Conservation (phyloP, 2,888 invertebrate genomes). For the Eubasilissa splendida region DNA sequence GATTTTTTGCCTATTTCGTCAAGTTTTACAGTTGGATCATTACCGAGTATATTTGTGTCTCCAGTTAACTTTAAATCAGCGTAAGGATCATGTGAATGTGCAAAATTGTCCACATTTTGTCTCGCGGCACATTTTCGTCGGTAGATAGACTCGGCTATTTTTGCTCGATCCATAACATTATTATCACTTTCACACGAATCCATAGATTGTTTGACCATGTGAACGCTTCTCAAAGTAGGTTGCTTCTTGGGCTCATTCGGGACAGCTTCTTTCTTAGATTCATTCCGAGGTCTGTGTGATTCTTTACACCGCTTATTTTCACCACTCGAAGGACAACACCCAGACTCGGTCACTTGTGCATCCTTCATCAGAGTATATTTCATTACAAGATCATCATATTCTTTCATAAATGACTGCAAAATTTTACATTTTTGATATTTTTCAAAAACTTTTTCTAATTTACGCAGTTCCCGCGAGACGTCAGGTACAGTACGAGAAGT, state of each 20-base stretch:
- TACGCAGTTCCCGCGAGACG: constrained; percentile 38
- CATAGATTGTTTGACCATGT: neutral
- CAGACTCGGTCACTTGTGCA: neutral
- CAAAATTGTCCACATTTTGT: neutral
- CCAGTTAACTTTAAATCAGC: too few species aligned
- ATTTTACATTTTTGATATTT: constrained; percentile 54
- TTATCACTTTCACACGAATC: neutral
- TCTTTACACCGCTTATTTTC: too few species aligned
- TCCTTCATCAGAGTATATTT: constrained; percentile 40
- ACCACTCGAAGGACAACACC: too few species aligned
- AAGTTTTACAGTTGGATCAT: too few species aligned
- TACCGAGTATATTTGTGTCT: too few species aligned
- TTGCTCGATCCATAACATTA: neutral
- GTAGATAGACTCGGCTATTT: neutral
- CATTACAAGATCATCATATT: constrained; percentile 50
- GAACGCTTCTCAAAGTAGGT: too few species aligned
- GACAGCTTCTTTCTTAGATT: too few species aligned
- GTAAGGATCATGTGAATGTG: neutral
- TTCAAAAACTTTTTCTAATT: constrained; percentile 40
- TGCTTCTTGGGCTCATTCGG: too few species aligned
- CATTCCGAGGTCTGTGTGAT: too few species aligned
- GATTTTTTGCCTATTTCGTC: neutral
- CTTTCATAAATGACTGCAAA: constrained; percentile 52
- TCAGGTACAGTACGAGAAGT: neutral
- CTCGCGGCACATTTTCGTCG: neutral